Base-by-base conservation (phyloP, 2,797 vertebrate genomes). In the Streptopelia turtur region DNA sequence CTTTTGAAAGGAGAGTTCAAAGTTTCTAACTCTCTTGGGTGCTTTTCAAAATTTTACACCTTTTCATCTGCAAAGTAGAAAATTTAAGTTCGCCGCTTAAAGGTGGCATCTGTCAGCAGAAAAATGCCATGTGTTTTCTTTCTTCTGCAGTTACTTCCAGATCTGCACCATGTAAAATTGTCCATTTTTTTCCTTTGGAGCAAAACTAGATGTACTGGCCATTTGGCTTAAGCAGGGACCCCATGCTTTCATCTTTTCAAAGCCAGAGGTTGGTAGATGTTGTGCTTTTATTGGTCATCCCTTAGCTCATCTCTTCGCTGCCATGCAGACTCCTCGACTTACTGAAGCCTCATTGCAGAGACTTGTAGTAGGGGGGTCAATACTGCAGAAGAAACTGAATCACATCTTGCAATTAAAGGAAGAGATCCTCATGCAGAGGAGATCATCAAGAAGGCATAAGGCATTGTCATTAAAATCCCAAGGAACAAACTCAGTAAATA, bases 181-280 rank as follows among this genome's bases (percentile, higher is more conserved):
- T 8, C 7, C 0, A 17, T 0, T 14, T 71, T 18, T 79, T 25
- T 50, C 80, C 59, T 64, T 2, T 53, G 23, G 33, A 64, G 18
- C 9, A 55, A 74, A 81, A 75, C 43, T n/a, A 52, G 50, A 27
- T 63, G 17, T 37, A 31, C 39, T 66, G 76, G 63, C 27, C 21
- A 11, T 10, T 61, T 66, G 22, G 28, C 69, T 75, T 83, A 86
- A 89, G 28, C 8, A 30, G 31, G 27, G 25, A 39, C 31, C 35
- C 50, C 21, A 23, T 33, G 52, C 28, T 91, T 76, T 71, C 25
- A 14, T 63, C 52, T 70, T 77, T 61, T 81, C 43, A 72, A 72
- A 84, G 16, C 21, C 69, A 49, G 55, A 17, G 10, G 3, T 81
- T 71, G 31, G 28, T 10, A 83, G 33, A 23, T 59, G 20, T 22